phyloP scores from a whole-genome alignment of 2,888 invertebrate genomes.

The Cheiracanthium punctorium region DNA sequence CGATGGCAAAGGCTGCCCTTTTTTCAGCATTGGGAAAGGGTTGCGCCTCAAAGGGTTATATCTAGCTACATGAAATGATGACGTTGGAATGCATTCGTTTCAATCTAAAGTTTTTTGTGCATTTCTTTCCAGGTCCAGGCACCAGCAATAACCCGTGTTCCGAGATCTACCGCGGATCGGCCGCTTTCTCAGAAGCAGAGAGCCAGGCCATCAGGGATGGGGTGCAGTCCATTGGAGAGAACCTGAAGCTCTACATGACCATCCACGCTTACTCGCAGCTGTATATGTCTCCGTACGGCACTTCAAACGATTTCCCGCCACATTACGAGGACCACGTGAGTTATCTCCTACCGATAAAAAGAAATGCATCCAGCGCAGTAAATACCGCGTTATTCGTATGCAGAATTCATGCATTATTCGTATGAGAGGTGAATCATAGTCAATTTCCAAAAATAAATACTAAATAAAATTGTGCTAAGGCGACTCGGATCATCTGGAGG shows the following conservation, averaged over 20 bases:
- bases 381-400: neutral
- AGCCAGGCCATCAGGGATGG: conserved; percentile 69
- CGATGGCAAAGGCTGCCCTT: too few species aligned
- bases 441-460: too few species aligned
- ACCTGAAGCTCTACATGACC: conserved; percentile 70
- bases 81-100: too few species aligned
- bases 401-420: too few species aligned
- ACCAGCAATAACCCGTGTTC: conserved; percentile 69
- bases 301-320: conserved; percentile 30
- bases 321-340: conserved; percentile 66
- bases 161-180: conserved; percentile 71
- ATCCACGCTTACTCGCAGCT: conserved; percentile 70
- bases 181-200: conserved; percentile 72
- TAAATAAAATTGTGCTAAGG: too few species aligned
- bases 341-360: neutral
- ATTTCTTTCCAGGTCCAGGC: conserved; percentile 66
- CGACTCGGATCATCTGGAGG: too few species aligned
- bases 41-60: too few species aligned
- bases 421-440: too few species aligned
- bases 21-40: too few species aligned
- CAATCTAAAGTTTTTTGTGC: too few species aligned
- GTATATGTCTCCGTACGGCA: conserved; percentile 72
- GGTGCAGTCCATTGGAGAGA: conserved; percentile 45
- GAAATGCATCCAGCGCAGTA: neutral
- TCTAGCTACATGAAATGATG: too few species aligned